Conservation (phyloP, 2,888 invertebrate species). For the Ectobius pallidus region DNA sequence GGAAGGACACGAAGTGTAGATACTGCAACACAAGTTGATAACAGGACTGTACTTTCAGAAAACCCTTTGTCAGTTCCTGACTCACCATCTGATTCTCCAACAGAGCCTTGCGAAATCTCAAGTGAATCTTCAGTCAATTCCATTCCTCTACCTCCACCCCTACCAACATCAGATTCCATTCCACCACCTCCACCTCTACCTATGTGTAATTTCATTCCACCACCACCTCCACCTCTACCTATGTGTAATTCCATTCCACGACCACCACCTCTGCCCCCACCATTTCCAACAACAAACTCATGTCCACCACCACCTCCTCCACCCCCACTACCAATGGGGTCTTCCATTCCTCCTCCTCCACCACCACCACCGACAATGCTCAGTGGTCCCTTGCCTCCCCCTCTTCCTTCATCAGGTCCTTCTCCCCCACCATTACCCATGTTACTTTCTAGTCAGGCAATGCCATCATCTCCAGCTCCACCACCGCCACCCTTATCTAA, state of each 20-base stretch:
- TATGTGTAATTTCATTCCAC: conserved; percentile 22
- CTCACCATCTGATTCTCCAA: no score
- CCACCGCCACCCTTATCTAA: background rate
- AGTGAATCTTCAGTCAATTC: background rate
- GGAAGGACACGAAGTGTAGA: background rate
- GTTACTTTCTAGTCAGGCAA: background rate
- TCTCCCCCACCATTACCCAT: conserved; percentile 34
- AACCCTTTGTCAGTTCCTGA: background rate
- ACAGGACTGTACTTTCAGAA: background rate
- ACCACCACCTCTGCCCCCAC: conserved; percentile 35
- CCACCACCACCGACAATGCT: conserved; percentile 27
- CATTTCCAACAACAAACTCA: conserved; percentile 29
- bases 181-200: conserved; percentile 43
- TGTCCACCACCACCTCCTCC: background rate
- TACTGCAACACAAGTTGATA: background rate
- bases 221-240: conserved; percentile 37
- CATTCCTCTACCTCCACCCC: conserved; percentile 39
- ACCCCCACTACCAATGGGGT: conserved; percentile 2
- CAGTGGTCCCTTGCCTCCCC: background rate
- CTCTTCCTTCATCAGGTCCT: conserved; percentile 13
- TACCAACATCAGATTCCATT: conserved; percentile 21
- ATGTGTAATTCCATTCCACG: conserved; percentile 13
- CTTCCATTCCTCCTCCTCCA: conserved; percentile 31
- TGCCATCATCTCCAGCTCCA: background rate
- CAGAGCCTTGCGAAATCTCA: no score